Evolutionary conservation across 2,888 invertebrate species (phyloP).

Genomic region (Metopia argyrocephala): DNA sequence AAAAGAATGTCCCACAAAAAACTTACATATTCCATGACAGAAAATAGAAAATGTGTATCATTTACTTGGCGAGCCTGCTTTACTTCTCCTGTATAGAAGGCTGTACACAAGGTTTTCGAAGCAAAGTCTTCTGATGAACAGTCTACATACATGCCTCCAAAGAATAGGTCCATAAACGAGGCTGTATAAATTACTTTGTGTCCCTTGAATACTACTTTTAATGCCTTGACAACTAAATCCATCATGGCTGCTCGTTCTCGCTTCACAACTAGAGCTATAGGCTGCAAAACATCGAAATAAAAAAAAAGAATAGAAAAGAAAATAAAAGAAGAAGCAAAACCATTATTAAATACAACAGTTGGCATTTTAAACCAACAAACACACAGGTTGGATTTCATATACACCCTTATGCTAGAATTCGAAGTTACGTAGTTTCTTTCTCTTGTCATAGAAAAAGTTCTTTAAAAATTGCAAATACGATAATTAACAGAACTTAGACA

Average conservation of each 20-base stretch:
- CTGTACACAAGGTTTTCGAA: slow-evolving; percentile 86
- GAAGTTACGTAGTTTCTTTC: too few relatives aligned
- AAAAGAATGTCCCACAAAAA: too few relatives aligned
- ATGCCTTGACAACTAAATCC: slow-evolving; percentile 83
- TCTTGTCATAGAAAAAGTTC: too few relatives aligned
- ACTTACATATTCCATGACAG: slow-evolving; percentile 85
- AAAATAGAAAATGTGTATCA: slow-evolving; percentile 84
- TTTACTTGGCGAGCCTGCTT: slow-evolving; percentile 81
- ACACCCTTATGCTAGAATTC: too few relatives aligned
- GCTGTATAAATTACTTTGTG: slow-evolving; percentile 80
- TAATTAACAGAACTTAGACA: too few relatives aligned
- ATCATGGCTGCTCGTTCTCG: slow-evolving; percentile 85
- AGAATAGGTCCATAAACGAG: slow-evolving; percentile 85
- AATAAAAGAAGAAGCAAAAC: too few relatives aligned
- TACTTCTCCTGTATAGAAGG: slow-evolving; percentile 82
- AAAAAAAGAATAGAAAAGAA: too few relatives aligned
- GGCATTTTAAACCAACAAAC: too few relatives aligned
- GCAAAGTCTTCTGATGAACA: slow-evolving; percentile 88
- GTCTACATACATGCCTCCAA: slow-evolving; percentile 85
- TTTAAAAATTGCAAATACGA: too few relatives aligned
- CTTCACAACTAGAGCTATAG: slow-evolving; percentile 79
- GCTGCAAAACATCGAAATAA: too few relatives aligned
- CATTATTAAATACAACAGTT: too few relatives aligned
- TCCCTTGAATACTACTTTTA: slow-evolving; percentile 84
- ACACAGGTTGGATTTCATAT: too few relatives aligned